Base-by-base conservation (phyloP, 2,113 vertebrate species). In the Channa maculata region DNA sequence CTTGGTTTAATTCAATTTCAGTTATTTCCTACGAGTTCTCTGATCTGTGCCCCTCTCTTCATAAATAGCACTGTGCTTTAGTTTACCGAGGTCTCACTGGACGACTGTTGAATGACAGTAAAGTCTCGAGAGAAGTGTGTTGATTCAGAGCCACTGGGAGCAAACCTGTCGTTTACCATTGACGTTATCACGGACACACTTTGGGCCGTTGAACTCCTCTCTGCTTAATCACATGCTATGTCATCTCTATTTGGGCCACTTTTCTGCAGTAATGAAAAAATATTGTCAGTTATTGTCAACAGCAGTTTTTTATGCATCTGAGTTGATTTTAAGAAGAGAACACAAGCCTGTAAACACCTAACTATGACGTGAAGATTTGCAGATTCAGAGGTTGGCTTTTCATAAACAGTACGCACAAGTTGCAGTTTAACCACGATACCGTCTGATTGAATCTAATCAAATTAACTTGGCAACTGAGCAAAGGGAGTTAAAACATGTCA, bases 111-210 rank as follows among this genome's bases (percentile, higher is more conserved):
- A 68, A 62, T 48, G 65, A 63, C 37, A 14, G 65, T 34, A 52
- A 79, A 79, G 55, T 36, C n/a, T 12, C 0, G 46, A 39, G 34
- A 49, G 33, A 60, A 66, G 73, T 15, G 61, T 15, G 45, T 61
- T 8, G 64, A n/a, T 81, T 71, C 33, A 45, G 54, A 74, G 48
- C 7, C 5, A 52, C 59, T 41, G 61, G 78, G 53, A 83, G 34
- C 39, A 41, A 73, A 65, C 50, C 61, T 68, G 74, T 83, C 55
- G 79, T 84, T 86, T 77, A 38, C 48, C 2, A 2, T 45, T 11
- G 41, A 69, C 50, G 65, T 71, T 69, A 60, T 49, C 41, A 46
- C 46, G 5, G 50, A 57, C 55, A 70, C 34, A 3, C 65, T 63
- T 48, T 34, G 46, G 50, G 66, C 45, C 60, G 49, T 52, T 24